Conservation (phyloP, 1,140 invertebrate genomes). For the Dufourea novaeangliae region DNA sequence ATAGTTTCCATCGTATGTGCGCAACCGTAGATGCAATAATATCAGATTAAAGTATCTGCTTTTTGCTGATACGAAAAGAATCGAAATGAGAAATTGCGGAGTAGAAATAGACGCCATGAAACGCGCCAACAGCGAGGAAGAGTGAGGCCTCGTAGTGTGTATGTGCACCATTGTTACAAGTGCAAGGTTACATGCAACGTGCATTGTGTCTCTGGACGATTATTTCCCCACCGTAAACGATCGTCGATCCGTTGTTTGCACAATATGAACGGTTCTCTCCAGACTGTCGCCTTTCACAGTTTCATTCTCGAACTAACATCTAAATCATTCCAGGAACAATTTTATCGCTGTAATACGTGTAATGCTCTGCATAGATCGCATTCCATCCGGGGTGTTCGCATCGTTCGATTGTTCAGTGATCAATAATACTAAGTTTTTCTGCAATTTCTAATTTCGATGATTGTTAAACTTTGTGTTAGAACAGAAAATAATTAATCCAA, state of each 20-base stretch:
- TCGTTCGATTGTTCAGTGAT: not conserved
- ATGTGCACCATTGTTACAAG: constrained; percentile 57
- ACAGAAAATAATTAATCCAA: not conserved
- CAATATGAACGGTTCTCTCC: constrained; percentile 41
- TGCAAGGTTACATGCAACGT: constrained; percentile 61
- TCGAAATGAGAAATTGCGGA: not conserved
- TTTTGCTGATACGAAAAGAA: not conserved
- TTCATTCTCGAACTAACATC: constrained; percentile 11
- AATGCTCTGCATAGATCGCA: not conserved
- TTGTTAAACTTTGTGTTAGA: not conserved
- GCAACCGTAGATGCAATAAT: too few relatives aligned
- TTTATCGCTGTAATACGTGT: not conserved
- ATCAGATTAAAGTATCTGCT: too few relatives aligned
- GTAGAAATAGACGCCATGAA: constrained; percentile 3
- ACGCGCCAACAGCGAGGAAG: not conserved
- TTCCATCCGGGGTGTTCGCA: constrained; percentile 3
- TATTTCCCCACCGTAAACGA: constrained; percentile 53
- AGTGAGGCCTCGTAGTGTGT: not conserved
- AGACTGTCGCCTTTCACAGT: constrained; percentile 12
- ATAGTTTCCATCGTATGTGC: too few relatives aligned
- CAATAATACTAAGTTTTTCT: not conserved
- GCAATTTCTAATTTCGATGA: not conserved
- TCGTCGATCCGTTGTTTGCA: constrained; percentile 45
- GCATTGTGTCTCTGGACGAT: constrained; percentile 50
- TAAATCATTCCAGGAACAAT: constrained; percentile 5